Base-by-base conservation (phyloP, 2,113 vertebrate species). In the Cromileptes altivelis region DNA sequence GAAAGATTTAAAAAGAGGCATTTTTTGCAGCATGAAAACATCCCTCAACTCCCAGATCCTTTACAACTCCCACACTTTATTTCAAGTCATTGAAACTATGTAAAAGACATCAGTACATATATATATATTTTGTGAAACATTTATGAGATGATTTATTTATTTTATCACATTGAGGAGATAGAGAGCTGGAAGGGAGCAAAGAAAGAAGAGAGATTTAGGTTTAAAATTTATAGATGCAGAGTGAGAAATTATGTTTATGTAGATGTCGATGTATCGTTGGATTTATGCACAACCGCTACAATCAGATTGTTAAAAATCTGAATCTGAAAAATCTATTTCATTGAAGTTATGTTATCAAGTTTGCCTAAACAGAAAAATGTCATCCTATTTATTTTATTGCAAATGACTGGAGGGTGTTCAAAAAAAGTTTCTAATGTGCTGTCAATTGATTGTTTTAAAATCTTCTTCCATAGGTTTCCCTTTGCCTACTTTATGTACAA, bases 71-170 rank as follows among this genome's bases (percentile, higher is more conserved):
- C 45, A 27, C 19, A 69, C 18, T 53, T 67, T 37, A 61, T 73
- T 52, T 77, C 19, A 68, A 79, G 70, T 82, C 49, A 37, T 8
- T 70, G 7, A 60, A 56, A 50, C 23, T 55, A 58, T 78, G 64
- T 76, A 70, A 71, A 78, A 92, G 47, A 88, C 40, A 42, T 65
- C 37, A 27, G 9, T 82, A 74, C n/a, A n/a, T 78, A 60, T 87
- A 84, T 91, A 82, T 94, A 30, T 89, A 91, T 93, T 42, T 91
- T 86, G 78, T 80, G 85, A 86, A 82, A 78, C 70, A 70, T 94
- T 86, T 83, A 92, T 82, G 62, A 91, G 83, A 91, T 88, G 49
- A 85, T 89, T 89, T 86, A 88, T 93, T 69, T 45, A 45, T 45
- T 93, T 93, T 91, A 83, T 89, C 87, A 89, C 88, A 90, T 17